Evolutionary conservation across 1,140 invertebrate species (phyloP).

Genomic region (Drosophila tsacasi): DNA sequence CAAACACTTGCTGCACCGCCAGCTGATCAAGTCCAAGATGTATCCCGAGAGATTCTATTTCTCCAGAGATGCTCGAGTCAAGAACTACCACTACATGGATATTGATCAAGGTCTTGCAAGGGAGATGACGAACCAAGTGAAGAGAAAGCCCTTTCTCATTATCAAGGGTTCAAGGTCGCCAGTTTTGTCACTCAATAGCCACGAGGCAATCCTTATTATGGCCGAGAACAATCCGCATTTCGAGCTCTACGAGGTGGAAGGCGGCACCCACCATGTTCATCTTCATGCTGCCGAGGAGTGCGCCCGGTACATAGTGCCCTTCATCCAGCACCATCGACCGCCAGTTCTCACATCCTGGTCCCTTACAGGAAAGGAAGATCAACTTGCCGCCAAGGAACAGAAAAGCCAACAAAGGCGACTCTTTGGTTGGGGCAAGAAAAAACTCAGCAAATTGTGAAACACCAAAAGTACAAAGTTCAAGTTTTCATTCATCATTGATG

Average conservation of each 20-base stretch:
- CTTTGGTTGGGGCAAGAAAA: conserved; percentile 19
- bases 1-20: conserved; percentile 87
- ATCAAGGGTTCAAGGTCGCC: conserved; percentile 59
- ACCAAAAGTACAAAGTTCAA: conserved; percentile 1
- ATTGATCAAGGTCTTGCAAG: conserved; percentile 12
- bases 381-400: background rate
- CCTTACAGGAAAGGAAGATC: conserved; percentile 17
- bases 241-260: conserved; percentile 85
- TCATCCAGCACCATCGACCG: conserved; percentile 73
- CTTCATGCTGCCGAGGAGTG: conserved; percentile 88
- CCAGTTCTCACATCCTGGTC: conserved; percentile 40
- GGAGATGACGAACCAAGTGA: conserved; percentile 54
- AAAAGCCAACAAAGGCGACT: conserved; percentile 15
- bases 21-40: conserved; percentile 85
- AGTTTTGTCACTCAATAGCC: background rate
- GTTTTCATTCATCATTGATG: background rate
- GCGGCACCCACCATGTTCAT: conserved; percentile 88
- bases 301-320: conserved; percentile 87
- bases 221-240: conserved; percentile 86
- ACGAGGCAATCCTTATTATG: conserved; percentile 86
- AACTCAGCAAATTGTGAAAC: conserved; percentile 33
- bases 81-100: conserved; percentile 56
- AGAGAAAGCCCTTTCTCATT: conserved; percentile 62
- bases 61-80: conserved; percentile 87
- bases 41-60: conserved; percentile 88